Evolutionary conservation across 2,888 invertebrate genomes (phyloP).

Genomic region (Hydropsyche betteni): DNA sequence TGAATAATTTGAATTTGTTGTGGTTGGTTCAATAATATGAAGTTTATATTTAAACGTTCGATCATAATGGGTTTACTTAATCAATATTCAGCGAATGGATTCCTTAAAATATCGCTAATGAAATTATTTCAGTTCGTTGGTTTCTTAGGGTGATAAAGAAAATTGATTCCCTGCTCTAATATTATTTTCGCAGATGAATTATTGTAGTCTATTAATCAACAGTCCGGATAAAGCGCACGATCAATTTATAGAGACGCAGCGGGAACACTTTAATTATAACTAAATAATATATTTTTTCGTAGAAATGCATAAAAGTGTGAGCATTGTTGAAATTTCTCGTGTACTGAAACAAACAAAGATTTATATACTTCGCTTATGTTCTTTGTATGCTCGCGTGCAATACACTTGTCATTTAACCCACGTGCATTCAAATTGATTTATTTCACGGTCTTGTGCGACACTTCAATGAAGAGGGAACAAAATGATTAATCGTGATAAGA

Average conservation of each 20-base stretch:
- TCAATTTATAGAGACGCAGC: constrained; percentile 5
- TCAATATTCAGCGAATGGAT: constrained; percentile 1
- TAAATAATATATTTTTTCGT: neutral
- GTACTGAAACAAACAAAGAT: constrained; percentile 3
- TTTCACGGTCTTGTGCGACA: constrained; percentile 28
- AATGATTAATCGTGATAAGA: constrained; percentile 33
- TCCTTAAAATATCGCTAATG: too few species aligned
- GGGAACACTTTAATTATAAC: constrained; percentile 15
- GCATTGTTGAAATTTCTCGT: neutral
- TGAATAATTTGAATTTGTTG: too few species aligned
- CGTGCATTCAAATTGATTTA: constrained; percentile 32
- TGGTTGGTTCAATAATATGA: too few species aligned
- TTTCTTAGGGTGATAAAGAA: constrained; percentile 7
- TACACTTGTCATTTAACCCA: constrained; percentile 28
- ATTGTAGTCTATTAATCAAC: constrained; percentile 15
- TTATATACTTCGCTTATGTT: constrained; percentile 15
- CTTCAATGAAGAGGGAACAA: constrained; percentile 29
- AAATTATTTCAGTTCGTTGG: constrained; percentile 16
- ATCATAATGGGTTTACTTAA: neutral
- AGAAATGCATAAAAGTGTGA: too few species aligned
- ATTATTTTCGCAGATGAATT: constrained; percentile 18
- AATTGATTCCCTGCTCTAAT: constrained; percentile 15
- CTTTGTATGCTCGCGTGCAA: constrained; percentile 20
- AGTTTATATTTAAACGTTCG: too few species aligned
- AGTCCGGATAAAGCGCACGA: constrained; percentile 14